phyloP scores from a whole-genome alignment of 1,140 invertebrate genomes.

The Chlorops oryzae region DNA sequence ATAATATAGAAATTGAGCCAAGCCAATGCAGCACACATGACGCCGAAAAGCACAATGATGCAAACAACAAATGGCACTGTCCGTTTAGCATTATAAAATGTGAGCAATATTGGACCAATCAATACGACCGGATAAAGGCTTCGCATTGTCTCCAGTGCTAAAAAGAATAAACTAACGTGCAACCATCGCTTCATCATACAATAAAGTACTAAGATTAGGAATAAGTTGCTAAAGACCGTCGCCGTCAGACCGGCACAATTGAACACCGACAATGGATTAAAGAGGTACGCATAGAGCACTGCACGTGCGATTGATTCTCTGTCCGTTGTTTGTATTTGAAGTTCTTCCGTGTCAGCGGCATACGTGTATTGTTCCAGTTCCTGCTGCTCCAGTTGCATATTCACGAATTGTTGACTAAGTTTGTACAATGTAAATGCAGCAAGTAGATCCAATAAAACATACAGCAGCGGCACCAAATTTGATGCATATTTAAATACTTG shows the following conservation, averaged over 20 bases:
- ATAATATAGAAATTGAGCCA: constrained; percentile 27
- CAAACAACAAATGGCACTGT: constrained; percentile 17
- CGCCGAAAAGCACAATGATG: constrained; percentile 41
- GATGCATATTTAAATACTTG: constrained; percentile 59
- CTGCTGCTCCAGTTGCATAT: constrained; percentile 6
- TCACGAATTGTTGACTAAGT: constrained; percentile 62
- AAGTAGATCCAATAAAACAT: constrained; percentile 66
- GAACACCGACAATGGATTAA: constrained; percentile 87
- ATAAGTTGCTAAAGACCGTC: constrained; percentile 82
- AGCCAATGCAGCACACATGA: constrained; percentile 27
- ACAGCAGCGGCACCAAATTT: constrained; percentile 57
- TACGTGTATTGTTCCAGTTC: constrained; percentile 39
- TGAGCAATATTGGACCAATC: constrained; percentile 68
- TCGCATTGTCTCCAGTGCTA: constrained; percentile 74
- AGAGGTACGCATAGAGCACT: constrained; percentile 76
- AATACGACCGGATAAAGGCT: constrained; percentile 81
- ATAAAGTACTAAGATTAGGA: constrained; percentile 64
- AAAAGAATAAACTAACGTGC: constrained; percentile 55
- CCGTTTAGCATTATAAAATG: no score
- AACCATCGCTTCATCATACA: constrained; percentile 62
- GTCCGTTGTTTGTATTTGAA: constrained; percentile 55
- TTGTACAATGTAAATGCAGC: constrained; percentile 66
- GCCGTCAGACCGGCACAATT: constrained; percentile 89
- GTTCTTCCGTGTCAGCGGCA: constrained; percentile 53
- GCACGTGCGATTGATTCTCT: constrained; percentile 56